phyloP scores from a whole-genome alignment of 2,888 invertebrate genomes.

The Epirrhoe alternata region DNA sequence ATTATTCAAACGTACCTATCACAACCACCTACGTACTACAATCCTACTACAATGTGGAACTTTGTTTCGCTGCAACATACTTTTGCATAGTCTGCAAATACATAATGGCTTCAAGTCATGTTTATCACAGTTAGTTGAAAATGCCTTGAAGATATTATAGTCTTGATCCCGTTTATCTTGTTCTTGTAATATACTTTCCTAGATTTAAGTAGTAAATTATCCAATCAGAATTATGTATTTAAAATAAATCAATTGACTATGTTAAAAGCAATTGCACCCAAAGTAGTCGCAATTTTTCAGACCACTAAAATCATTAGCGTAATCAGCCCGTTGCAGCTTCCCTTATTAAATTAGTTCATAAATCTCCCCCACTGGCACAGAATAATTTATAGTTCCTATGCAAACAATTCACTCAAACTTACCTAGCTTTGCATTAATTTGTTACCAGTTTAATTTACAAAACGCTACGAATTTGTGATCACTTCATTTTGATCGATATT shows the following conservation, averaged over 20 bases:
- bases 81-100: too few species aligned
- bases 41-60: too few species aligned
- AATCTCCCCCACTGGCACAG: constrained; percentile 60
- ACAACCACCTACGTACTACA: too few species aligned
- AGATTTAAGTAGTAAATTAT: too few species aligned
- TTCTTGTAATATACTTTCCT: too few species aligned
- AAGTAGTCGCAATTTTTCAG: constrained; percentile 32
- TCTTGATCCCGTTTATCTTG: too few species aligned
- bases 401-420: constrained; percentile 23
- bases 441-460: not conserved
- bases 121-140: too few species aligned
- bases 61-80: too few species aligned
- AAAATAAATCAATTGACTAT: constrained; percentile 1
- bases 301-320: constrained; percentile 34
- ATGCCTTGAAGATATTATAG: too few species aligned
- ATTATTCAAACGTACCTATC: too few species aligned
- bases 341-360: constrained; percentile 64
- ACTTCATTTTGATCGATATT: not conserved
- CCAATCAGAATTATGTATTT: too few species aligned
- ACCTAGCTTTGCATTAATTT: not conserved
- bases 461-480: not conserved
- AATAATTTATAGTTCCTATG: constrained; percentile 3
- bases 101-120: too few species aligned
- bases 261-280: not conserved
- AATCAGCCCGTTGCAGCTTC: constrained; percentile 35